phyloP scores from a whole-genome alignment of 1,140 invertebrate species.

The Euura saliciscinereae region DNA sequence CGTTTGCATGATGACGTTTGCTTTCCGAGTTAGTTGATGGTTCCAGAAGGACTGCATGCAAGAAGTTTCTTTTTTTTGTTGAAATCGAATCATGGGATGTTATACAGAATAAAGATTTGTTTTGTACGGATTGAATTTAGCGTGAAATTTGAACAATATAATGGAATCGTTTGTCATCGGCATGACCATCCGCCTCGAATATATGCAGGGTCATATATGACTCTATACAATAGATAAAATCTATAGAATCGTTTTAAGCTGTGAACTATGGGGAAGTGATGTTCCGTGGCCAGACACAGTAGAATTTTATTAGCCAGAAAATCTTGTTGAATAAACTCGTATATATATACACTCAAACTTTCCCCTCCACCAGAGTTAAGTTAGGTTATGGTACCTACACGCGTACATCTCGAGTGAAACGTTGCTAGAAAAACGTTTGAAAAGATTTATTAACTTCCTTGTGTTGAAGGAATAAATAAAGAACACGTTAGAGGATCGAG shows the following conservation, averaged over 20 bases:
- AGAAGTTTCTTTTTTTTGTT: too few species aligned
- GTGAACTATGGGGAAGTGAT: neutral
- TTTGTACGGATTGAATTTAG: constrained; percentile 26
- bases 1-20: too few species aligned
- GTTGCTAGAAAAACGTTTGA: neutral
- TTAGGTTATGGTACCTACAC: too few species aligned
- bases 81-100: too few species aligned
- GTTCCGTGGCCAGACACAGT: neutral
- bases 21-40: too few species aligned
- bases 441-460: neutral
- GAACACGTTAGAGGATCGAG: too few species aligned
- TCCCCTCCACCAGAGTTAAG: neutral
- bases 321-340: neutral
- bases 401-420: too few species aligned
- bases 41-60: too few species aligned
- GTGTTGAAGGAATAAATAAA: neutral
- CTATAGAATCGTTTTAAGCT: constrained; percentile 27
- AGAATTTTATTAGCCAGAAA: neutral
- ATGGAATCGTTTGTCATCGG: constrained; percentile 26
- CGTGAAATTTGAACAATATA: constrained; percentile 31
- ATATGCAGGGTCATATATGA: too few species aligned
- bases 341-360: neutral
- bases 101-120: too few species aligned
- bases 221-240: too few species aligned
- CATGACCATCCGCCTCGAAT: too few species aligned